These are phyloP conservation scores for Sinotaia quadrata DNA, from an alignment of 2,888 invertebrate genomes.

Conservation along the genomic window DNA sequence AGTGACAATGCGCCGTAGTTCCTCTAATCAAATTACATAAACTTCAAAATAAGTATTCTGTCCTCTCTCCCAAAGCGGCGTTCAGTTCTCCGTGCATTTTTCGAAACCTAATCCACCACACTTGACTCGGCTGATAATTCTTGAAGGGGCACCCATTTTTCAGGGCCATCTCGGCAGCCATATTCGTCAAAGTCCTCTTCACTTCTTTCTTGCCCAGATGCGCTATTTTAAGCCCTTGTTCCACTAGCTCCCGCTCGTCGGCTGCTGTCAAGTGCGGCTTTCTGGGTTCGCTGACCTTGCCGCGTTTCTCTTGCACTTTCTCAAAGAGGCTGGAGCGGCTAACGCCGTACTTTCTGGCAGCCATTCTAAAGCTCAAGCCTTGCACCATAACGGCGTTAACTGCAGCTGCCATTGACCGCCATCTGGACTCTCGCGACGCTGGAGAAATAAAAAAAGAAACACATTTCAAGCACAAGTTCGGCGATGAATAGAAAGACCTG, in stretches of 20 bases:
- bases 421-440: too few species aligned
- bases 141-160: neutral
- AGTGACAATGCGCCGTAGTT: too few species aligned
- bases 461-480: too few species aligned
- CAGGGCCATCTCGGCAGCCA: neutral
- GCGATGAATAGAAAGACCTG: too few species aligned
- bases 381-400: neutral
- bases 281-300: conserved; percentile 1
- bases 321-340: neutral
- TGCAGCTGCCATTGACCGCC: too few species aligned
- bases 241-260: neutral
- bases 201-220: neutral
- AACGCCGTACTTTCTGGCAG: neutral
- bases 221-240: neutral
- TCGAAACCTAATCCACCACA: neutral
- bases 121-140: neutral
- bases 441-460: too few species aligned
- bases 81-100: neutral
- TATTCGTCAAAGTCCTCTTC: neutral
- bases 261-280: neutral
- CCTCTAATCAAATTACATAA: too few species aligned
- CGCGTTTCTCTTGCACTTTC: neutral
- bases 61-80: neutral
- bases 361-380: neutral
- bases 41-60: too few species aligned